Percentiles rank a stretch among this genome's conserved stretches.
Evolutionary conservation across 2,113 vertebrate species (phyloP).

Genomic region (Steatornis caripensis): DNA sequence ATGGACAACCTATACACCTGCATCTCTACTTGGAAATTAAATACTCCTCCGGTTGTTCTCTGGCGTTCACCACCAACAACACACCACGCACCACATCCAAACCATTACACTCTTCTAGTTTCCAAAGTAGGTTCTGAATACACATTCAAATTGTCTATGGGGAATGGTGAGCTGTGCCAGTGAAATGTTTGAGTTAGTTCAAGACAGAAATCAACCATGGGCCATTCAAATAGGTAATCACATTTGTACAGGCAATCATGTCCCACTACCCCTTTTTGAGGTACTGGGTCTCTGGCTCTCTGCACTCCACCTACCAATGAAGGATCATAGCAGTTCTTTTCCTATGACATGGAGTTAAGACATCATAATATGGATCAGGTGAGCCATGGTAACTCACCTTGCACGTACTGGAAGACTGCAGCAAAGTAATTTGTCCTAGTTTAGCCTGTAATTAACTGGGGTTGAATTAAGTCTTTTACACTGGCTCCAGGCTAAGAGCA

Average conservation of each 20-base stretch:
- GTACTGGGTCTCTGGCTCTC: neutral
- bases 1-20: neutral
- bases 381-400: neutral
- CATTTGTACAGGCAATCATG: neutral
- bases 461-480: neutral
- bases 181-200: neutral
- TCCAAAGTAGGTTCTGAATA: neutral
- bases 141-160: fast-evolving
- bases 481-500: neutral
- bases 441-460: neutral
- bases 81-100: neutral
- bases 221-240: neutral
- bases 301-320: neutral
- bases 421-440: neutral
- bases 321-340: neutral
- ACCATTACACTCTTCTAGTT: neutral
- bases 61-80: neutral
- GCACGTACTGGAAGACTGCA: neutral
- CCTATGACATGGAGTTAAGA: neutral
- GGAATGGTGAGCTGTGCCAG: neutral
- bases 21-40: neutral
- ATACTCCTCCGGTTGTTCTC: neutral
- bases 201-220: neutral
- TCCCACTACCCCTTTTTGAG: neutral
- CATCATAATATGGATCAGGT: neutral